Conservation (phyloP, 2,797 vertebrate genomes). For the Somateria mollissima region DNA sequence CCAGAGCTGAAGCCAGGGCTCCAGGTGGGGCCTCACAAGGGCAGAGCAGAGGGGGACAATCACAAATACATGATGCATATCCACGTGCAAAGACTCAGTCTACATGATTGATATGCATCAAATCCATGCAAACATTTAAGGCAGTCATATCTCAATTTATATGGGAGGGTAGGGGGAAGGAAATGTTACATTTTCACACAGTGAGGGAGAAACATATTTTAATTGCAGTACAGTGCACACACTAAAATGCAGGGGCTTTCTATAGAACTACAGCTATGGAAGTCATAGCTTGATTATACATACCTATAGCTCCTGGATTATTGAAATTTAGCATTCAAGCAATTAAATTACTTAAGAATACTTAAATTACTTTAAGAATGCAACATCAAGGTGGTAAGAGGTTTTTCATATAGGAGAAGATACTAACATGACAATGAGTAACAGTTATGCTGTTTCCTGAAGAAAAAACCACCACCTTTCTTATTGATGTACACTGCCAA, state of each 20-base stretch:
- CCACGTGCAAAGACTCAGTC: background rate
- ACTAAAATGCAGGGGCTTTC: background rate
- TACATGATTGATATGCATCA: background rate
- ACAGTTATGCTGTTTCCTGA: background rate
- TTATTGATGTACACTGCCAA: background rate
- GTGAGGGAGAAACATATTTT: background rate
- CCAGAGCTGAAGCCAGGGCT: too few species aligned
- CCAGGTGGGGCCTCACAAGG: too few species aligned
- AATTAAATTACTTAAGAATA: background rate
- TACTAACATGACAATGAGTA: background rate
- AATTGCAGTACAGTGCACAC: background rate
- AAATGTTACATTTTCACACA: background rate
- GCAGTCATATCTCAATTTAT: background rate
- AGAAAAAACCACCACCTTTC: rapidly evolving
- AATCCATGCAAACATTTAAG: background rate
- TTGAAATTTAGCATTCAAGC: background rate
- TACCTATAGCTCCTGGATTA: background rate
- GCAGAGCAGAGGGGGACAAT: too few species aligned
- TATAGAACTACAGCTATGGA: background rate
- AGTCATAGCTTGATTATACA: background rate
- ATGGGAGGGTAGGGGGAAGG: background rate
- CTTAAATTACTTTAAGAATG: background rate
- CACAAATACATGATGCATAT: background rate
- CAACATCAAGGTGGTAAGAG: background rate
- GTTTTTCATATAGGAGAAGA: background rate